A percentile compares a stretch with the other conserved stretches of the same genome.
These are phyloP conservation scores for Hippocampus barbouri DNA, from an alignment of 2,113 vertebrate genomes.

Conservation along the genomic window DNA sequence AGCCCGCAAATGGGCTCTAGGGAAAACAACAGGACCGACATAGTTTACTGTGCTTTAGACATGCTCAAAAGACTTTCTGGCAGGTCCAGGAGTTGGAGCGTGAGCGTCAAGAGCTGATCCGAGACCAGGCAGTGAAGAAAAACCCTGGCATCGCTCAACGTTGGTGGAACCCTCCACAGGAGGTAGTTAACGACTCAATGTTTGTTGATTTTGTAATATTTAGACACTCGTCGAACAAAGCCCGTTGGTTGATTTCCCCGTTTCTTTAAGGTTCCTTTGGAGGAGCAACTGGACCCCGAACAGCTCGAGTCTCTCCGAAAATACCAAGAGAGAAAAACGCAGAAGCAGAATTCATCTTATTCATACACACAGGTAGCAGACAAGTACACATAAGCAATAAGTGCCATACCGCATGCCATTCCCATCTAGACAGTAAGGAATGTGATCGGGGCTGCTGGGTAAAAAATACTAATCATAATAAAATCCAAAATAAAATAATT, in stretches of 20 bases:
- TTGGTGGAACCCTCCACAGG: slow-evolving; percentile 97
- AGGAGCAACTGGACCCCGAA: slow-evolving; percentile 89
- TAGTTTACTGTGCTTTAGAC: not conserved
- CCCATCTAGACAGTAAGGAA: not conserved
- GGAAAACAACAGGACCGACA: too few relatives aligned
- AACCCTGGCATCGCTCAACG: slow-evolving; percentile 88
- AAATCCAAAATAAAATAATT: not conserved
- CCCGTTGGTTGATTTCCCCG: slow-evolving; percentile 4
- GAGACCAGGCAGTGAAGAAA: slow-evolving; percentile 92
- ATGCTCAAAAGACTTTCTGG: not conserved
- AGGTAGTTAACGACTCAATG: slow-evolving; percentile 63
- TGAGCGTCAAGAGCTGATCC: slow-evolving; percentile 89
- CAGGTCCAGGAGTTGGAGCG: slow-evolving; percentile 84
- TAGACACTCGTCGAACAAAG: not conserved
- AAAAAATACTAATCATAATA: not conserved
- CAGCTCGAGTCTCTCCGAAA: slow-evolving; percentile 88
- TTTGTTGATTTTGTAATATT: not conserved
- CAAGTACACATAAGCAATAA: slow-evolving; percentile 1
- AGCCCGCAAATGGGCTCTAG: too few relatives aligned
- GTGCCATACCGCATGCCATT: not conserved
- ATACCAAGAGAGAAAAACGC: slow-evolving; percentile 93
- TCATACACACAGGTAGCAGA: slow-evolving; percentile 51
- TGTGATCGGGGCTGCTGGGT: not conserved
- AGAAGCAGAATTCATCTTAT: slow-evolving; percentile 47
- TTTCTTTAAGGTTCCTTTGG: slow-evolving; percentile 66